Evolutionary conservation across 1,140 invertebrate species (phyloP).

Genomic region (Scaptomyza pallida): DNA sequence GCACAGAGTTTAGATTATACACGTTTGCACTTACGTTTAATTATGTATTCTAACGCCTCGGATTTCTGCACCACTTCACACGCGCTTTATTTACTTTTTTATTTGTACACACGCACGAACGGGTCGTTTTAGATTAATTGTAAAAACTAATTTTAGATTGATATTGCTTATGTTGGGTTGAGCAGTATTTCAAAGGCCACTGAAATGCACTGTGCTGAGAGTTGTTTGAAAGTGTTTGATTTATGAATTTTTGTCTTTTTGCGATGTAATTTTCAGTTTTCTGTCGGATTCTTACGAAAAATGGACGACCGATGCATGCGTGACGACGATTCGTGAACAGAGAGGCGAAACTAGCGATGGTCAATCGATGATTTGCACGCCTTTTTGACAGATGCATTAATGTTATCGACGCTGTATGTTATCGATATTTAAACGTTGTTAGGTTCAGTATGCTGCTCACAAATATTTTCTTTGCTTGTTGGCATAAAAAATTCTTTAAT

Average conservation of each 20-base stretch:
- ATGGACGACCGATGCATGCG: constrained; percentile 71
- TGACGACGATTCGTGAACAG: constrained; percentile 58
- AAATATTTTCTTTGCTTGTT: too few relatives aligned
- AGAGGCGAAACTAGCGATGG: constrained; percentile 21
- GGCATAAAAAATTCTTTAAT: too few relatives aligned
- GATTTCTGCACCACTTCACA: constrained; percentile 76
- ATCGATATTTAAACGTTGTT: constrained; percentile 13
- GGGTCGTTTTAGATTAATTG: constrained; percentile 34
- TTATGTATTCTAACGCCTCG: constrained; percentile 38
- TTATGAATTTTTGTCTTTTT: constrained; percentile 44
- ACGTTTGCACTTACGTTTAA: constrained; percentile 64
- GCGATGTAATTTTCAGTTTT: constrained; percentile 66
- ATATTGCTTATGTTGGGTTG: constrained; percentile 63
- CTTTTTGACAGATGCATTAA: constrained; percentile 13
- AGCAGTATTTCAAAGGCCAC: constrained; percentile 80
- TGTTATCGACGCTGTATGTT: not conserved
- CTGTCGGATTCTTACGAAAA: constrained; percentile 67
- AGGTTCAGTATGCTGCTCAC: constrained; percentile 15
- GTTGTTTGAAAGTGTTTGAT: constrained; percentile 25
- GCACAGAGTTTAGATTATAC: constrained; percentile 15
- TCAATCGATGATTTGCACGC: constrained; percentile 14
- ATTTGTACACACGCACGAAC: constrained; percentile 67
- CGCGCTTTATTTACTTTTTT: constrained; percentile 77
- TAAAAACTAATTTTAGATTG: constrained; percentile 52
- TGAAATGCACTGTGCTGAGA: constrained; percentile 68